Evolutionary conservation across 2,888 invertebrate species (phyloP).

Genomic region (Caenorhabditis sp.): DNA sequence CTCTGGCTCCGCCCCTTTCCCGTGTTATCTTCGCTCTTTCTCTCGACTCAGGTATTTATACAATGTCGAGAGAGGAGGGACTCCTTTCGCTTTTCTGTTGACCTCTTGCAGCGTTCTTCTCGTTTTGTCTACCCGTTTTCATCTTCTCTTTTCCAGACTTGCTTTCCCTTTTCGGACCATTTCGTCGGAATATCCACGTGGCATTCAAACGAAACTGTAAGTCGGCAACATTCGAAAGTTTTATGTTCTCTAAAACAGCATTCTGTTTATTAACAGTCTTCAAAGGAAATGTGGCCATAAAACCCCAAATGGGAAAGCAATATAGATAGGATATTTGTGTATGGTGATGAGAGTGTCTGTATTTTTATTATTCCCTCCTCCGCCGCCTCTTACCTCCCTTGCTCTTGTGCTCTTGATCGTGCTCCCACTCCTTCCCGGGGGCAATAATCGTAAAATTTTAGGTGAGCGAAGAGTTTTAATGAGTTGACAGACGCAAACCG

Average conservation of each 20-base stretch:
- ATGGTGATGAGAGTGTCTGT: conserved; percentile 31
- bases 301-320: conserved; percentile 33
- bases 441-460: conserved; percentile 58
- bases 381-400: conserved; percentile 14
- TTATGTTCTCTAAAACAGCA: conserved; percentile 12
- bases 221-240: conserved; percentile 16
- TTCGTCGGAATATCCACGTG: conserved; percentile 2
- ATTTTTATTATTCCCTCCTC: conserved; percentile 35
- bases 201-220: conserved; percentile 10
- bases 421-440: conserved; percentile 47
- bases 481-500: conserved; percentile 52
- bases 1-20: conserved; percentile 28
- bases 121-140: neutral
- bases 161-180: neutral
- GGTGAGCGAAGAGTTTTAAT: conserved; percentile 42
- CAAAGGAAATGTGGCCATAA: conserved; percentile 50
- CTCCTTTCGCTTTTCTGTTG: conserved; percentile 17
- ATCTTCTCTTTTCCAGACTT: neutral
- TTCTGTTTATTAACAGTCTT: conserved; percentile 10
- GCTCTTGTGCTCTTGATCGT: conserved; percentile 23
- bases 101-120: neutral
- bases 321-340: conserved; percentile 52
- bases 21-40: conserved; percentile 18
- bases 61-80: neutral
- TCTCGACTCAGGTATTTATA: conserved; percentile 44